Evolutionary conservation across 2,888 invertebrate genomes (phyloP).

Genomic region (Chrysopilus asiliformis): DNA sequence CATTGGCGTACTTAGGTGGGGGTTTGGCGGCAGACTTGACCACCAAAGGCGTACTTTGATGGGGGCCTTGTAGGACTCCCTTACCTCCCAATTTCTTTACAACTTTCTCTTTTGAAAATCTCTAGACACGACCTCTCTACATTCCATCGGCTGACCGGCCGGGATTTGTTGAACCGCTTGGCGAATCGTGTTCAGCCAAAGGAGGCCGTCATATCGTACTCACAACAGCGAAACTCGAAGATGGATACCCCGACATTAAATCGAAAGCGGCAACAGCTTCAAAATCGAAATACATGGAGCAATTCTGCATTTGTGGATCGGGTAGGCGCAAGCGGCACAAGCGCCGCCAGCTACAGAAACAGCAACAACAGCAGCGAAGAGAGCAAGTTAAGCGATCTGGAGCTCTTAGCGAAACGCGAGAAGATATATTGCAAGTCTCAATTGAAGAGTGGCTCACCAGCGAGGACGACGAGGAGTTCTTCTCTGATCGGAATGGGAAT

Average conservation of each 20-base stretch:
- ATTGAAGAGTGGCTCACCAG: slow-evolving; percentile 37
- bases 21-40: too few relatives aligned
- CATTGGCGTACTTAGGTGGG: too few relatives aligned
- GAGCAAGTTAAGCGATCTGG: slow-evolving; percentile 46
- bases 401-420: slow-evolving; percentile 46
- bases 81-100: neutral
- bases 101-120: too few relatives aligned
- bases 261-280: slow-evolving; percentile 29
- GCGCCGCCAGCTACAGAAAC: slow-evolving; percentile 27
- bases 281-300: slow-evolving; percentile 48
- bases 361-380: slow-evolving; percentile 31
- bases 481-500: slow-evolving; percentile 28
- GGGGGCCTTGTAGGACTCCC: too few relatives aligned
- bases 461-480: slow-evolving; percentile 31
- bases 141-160: slow-evolving; percentile 37
- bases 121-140: slow-evolving; percentile 37
- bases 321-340: slow-evolving; percentile 26
- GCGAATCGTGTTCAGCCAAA: slow-evolving; percentile 36
- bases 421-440: slow-evolving; percentile 38
- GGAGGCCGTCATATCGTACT: slow-evolving; percentile 37
- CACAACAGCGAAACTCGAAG: slow-evolving; percentile 39
- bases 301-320: slow-evolving; percentile 53
- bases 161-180: slow-evolving; percentile 36
- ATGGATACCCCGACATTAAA: slow-evolving; percentile 38
- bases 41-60: too few relatives aligned